A percentile compares a stretch with the other conserved stretches of the same genome.
phyloP scores from a whole-genome alignment of 1,140 invertebrate species.

The Platorchestia sp. region DNA sequence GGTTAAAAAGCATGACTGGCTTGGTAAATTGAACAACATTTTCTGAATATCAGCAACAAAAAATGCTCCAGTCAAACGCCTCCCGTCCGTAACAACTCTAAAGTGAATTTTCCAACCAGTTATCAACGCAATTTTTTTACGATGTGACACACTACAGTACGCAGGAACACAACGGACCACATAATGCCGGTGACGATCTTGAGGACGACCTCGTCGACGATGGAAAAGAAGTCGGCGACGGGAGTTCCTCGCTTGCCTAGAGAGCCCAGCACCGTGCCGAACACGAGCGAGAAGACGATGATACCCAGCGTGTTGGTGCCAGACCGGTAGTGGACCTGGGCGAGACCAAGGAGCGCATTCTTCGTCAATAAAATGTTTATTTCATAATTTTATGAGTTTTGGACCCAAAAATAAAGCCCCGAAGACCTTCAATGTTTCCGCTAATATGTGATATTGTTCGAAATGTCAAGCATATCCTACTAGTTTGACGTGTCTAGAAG shows the following conservation, averaged over 20 bases:
- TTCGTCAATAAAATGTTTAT: too few species aligned
- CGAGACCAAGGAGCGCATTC: not conserved
- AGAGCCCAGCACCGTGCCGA: conserved; percentile 86
- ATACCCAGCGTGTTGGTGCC: conserved; percentile 91
- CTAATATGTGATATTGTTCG: too few species aligned
- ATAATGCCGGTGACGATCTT: conserved; percentile 91
- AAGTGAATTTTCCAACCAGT: too few species aligned
- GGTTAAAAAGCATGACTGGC: too few species aligned
- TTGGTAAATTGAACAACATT: not conserved
- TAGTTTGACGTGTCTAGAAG: too few species aligned
- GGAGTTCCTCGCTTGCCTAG: conserved; percentile 78
- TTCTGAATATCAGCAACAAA: not conserved
- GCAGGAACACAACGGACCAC: conserved; percentile 76
- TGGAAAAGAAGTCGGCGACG: conserved; percentile 86
- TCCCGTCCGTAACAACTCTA: not conserved
- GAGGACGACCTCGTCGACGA: conserved; percentile 88
- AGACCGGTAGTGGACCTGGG: conserved; percentile 73
- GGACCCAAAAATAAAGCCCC: too few species aligned
- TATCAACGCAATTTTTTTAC: not conserved
- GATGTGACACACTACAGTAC: not conserved
- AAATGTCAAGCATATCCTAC: too few species aligned
- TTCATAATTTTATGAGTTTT: too few species aligned
- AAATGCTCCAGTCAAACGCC: not conserved
- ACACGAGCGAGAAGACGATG: conserved; percentile 89
- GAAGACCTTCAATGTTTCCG: too few species aligned